Evolutionary conservation across 92 coral and sea anemone species (phyloP), one percentile per base, ranked within the genome.

Genomic region (Muricea muricata): DNA sequence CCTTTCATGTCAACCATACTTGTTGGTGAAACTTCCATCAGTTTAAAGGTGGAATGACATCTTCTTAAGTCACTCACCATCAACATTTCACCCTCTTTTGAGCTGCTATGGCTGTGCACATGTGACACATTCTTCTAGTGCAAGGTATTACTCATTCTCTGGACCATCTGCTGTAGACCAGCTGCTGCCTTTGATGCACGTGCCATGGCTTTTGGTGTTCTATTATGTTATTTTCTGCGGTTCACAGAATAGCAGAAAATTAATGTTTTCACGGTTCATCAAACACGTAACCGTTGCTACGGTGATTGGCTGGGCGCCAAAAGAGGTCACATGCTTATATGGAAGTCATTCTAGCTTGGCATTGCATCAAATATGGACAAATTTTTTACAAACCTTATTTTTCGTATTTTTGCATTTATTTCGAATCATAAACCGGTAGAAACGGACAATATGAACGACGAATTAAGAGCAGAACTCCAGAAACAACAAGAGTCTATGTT

Each of bases 201-300:
- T n/a, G n/a, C n/a, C n/a, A n/a, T n/a, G n/a, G n/a, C n/a, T n/a
- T n/a, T n/a, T n/a, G n/a, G n/a, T n/a, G n/a, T n/a, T n/a, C n/a
- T n/a, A n/a, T n/a, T n/a, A 67, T 67, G 41, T 18, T 37, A 72
- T 72, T 72, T 72, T 72, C 79, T 72, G 79, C 32, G 79, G 79
- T 72, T 37, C 57, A 58, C 79, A 72, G 79, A 72, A 37, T 72
- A 72, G 79, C 79, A n/a, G 57, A 72, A 72, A 72, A 72, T 72
- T 17, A 58, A 39, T 72, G 56, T 72, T 72, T 72, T 20, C 57
- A 45, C 79, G 79, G 52, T 72, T 72, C 79, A 42, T 69, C 31
- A 80, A 63, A 54, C 52, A 23, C 13, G 63, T 60, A 58, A 42
- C 75, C 26, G 74, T 79, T 79, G 54, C 84, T 52, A 55, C 23